phyloP scores from a whole-genome alignment of 2,888 invertebrate genomes.

The Aphidoletes aphidimyza region DNA sequence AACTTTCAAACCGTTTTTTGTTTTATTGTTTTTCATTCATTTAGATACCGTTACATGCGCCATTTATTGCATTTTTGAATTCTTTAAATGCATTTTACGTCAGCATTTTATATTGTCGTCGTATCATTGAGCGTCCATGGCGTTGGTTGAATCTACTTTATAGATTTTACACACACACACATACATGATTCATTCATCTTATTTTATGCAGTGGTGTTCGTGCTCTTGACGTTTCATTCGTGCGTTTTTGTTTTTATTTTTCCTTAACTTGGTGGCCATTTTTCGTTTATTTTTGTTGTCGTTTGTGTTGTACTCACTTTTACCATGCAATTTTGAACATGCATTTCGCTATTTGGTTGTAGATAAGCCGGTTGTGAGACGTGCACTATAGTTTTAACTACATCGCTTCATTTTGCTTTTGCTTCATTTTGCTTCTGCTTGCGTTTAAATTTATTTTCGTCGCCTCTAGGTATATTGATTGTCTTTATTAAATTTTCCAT shows the following conservation, averaged over 20 bases:
- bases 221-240: neutral
- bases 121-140: neutral
- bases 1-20: no score
- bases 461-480: slow-evolving; percentile 37
- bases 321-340: no score
- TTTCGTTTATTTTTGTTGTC: neutral
- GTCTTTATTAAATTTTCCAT: slow-evolving; percentile 43
- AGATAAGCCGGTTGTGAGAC: slow-evolving; percentile 4
- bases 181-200: slow-evolving; percentile 33
- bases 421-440: neutral
- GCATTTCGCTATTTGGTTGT: neutral
- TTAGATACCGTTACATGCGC: neutral
- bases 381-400: slow-evolving; percentile 35
- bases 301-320: neutral
- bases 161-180: slow-evolving; percentile 45
- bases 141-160: slow-evolving; percentile 29
- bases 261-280: neutral
- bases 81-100: neutral
- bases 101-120: neutral
- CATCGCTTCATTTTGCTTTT: neutral
- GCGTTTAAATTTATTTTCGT: slow-evolving; percentile 16
- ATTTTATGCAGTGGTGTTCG: slow-evolving; percentile 37
- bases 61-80: neutral
- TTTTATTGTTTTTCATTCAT: no score
- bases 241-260: neutral